Conservation (phyloP, 1,140 invertebrate genomes). For the Aplysia californica region DNA sequence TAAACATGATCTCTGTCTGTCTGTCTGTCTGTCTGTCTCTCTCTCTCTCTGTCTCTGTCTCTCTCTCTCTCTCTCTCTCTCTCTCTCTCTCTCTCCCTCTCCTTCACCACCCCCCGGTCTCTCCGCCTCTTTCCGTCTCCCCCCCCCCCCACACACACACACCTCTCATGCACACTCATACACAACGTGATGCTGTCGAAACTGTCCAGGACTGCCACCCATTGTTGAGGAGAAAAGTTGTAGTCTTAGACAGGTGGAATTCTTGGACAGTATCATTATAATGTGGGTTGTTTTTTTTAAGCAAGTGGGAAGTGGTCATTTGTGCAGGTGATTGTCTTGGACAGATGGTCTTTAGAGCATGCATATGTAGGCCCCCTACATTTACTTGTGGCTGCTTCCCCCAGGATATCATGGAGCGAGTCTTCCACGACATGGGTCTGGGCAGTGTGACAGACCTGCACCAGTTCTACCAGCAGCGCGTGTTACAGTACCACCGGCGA, state of each 20-base stretch:
- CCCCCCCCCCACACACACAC: not conserved
- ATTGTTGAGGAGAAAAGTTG: no score
- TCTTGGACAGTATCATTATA: no score
- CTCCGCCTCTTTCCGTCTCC: not conserved
- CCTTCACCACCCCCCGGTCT: no score
- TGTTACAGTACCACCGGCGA: conserved; percentile 70
- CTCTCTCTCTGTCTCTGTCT: not conserved
- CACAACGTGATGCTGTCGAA: not conserved
- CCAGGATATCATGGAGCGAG: conserved; percentile 73
- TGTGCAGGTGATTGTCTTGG: no score
- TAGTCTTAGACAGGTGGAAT: no score
- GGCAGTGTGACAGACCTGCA: conserved; percentile 70
- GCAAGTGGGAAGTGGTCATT: no score
- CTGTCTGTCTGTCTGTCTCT: not conserved
- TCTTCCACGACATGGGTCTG: conserved; percentile 71
- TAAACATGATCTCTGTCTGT: conserved; percentile 1
- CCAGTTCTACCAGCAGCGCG: conserved; percentile 71
- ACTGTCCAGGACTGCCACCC: no score
- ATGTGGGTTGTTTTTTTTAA: no score
- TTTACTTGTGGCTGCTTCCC: no score
- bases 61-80: not conserved
- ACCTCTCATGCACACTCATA: not conserved
- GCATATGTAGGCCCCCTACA: no score
- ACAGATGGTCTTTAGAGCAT: no score
- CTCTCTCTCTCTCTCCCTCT: not conserved